Percentiles rank a stretch among this genome's conserved stretches.
Evolutionary conservation across 2,888 invertebrate genomes (phyloP).

Genomic region (Pegoplata infirma): DNA sequence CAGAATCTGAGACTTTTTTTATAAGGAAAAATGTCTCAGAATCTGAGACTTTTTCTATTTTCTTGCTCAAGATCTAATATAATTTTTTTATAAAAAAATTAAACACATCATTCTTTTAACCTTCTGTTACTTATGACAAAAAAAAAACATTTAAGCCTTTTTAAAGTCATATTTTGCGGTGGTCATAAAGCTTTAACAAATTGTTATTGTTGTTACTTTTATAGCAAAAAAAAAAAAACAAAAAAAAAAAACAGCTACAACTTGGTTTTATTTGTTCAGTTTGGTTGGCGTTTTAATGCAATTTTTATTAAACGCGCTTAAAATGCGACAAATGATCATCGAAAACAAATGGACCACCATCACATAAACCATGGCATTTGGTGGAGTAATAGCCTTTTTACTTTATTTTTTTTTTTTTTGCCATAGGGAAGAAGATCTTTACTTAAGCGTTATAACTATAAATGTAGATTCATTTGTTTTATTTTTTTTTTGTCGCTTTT

Average conservation of each 20-base stretch:
- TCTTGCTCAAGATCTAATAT: too few species aligned
- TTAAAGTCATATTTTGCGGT: constrained; percentile 51
- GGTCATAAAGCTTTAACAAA: constrained; percentile 56
- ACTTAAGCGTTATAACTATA: constrained; percentile 34
- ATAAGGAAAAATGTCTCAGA: too few species aligned
- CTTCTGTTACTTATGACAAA: too few species aligned
- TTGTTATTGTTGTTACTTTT: constrained; percentile 47
- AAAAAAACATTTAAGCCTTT: constrained; percentile 40
- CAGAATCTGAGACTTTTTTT: too few species aligned
- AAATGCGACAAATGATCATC: constrained; percentile 62
- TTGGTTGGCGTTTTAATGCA: constrained; percentile 50
- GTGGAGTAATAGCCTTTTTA: constrained; percentile 26
- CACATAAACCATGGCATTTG: constrained; percentile 41
- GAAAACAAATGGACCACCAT: constrained; percentile 62
- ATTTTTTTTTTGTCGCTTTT: constrained; percentile 25
- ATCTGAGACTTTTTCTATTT: too few species aligned
- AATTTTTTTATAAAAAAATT: too few species aligned
- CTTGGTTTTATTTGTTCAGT: constrained; percentile 28
- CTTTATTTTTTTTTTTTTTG: not conserved
- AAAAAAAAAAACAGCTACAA: too few species aligned
- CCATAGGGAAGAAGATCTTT: constrained; percentile 26
- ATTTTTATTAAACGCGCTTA: constrained; percentile 59
- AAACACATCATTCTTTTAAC: too few species aligned
- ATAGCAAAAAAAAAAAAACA: too few species aligned
- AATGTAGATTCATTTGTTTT: constrained; percentile 49